Evolutionary conservation across 2,797 vertebrate genomes (phyloP).

Genomic region (Glyptemys insculpta): DNA sequence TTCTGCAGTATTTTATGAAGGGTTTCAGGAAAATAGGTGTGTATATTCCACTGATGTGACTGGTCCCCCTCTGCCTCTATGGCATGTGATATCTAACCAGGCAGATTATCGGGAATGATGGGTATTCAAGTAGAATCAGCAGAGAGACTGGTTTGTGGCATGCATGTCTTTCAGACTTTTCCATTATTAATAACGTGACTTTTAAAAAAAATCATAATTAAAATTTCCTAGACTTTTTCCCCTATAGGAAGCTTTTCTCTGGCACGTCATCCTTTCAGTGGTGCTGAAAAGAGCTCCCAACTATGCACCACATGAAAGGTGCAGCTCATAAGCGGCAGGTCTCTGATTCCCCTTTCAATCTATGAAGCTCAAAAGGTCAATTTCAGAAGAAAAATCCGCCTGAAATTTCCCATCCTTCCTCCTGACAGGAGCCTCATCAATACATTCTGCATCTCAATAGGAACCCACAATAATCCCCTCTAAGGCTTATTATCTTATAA

Average conservation of each 20-base stretch:
- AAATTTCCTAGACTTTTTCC: not conserved
- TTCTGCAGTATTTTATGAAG: not conserved
- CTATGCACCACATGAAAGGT: not conserved
- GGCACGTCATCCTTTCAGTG: not conserved
- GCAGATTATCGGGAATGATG: not conserved
- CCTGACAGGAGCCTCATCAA: not conserved
- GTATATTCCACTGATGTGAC: not conserved
- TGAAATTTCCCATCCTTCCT: not conserved
- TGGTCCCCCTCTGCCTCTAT: not conserved
- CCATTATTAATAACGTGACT: not conserved
- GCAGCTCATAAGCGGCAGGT: not conserved
- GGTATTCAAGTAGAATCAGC: not conserved
- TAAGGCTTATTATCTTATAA: fast-evolving
- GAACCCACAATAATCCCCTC: fast-evolving
- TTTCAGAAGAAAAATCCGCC: not conserved
- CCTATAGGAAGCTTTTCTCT: not conserved
- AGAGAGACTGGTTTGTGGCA: not conserved
- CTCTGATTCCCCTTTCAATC: not conserved
- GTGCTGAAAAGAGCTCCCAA: not conserved
- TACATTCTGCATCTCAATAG: not conserved
- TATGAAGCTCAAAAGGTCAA: not conserved
- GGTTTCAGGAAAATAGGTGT: not conserved
- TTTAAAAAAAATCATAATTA: not conserved
- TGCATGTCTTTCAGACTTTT: not conserved
- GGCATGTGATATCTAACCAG: not conserved